Evolutionary conservation across 2,888 invertebrate genomes (phyloP).

Genomic region (Pediacus dermestoides): DNA sequence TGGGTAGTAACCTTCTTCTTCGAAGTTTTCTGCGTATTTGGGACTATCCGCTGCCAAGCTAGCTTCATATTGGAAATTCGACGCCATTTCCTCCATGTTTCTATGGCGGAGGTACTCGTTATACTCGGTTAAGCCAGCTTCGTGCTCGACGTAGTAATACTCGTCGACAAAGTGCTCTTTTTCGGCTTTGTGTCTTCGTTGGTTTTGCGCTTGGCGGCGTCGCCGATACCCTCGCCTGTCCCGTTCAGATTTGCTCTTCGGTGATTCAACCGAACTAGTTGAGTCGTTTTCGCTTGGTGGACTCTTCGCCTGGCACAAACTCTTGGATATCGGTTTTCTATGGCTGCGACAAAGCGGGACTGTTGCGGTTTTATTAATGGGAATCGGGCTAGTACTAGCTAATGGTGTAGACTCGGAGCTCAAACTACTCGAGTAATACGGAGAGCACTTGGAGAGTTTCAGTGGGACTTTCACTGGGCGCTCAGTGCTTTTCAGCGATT

Average conservation of each 20-base stretch:
- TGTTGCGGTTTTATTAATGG: conserved; percentile 59
- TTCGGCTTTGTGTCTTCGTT: conserved; percentile 55
- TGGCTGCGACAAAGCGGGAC: conserved; percentile 47
- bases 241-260: conserved; percentile 52
- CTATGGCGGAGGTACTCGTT: conserved; percentile 42
- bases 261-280: conserved; percentile 69
- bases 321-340: conserved; percentile 55
- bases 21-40: conserved; percentile 31
- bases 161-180: conserved; percentile 49
- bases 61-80: conserved; percentile 42
- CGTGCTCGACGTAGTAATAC: conserved; percentile 44
- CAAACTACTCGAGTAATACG: conserved; percentile 71
- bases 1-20: conserved; percentile 64
- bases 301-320: conserved; percentile 62
- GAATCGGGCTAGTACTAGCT: conserved; percentile 57
- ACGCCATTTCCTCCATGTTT: conserved; percentile 45
- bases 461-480: conserved; percentile 49
- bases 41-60: conserved; percentile 34
- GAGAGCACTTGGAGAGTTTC: conserved; percentile 65
- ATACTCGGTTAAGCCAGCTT: conserved; percentile 39
- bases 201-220: conserved; percentile 59
- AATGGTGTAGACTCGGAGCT: conserved; percentile 72
- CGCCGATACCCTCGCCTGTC: conserved; percentile 66
- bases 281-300: conserved; percentile 74
- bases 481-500: conserved; percentile 43